Evolutionary conservation across 53 echinoderm and acorn worm species (phyloP), one percentile per base, ranked within the genome.

Genomic region (Actinopyga echinites): DNA sequence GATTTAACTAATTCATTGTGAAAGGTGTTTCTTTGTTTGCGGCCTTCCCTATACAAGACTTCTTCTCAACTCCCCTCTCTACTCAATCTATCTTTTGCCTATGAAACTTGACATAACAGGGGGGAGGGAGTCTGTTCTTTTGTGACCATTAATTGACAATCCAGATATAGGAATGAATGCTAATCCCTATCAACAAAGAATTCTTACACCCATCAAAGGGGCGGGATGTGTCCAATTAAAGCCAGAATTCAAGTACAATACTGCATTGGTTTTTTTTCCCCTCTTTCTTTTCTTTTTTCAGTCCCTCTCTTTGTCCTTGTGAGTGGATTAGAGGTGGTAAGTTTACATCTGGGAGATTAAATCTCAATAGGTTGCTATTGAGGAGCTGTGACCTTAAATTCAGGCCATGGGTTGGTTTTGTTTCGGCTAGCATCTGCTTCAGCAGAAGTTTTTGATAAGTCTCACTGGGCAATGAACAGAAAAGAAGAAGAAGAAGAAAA

Each of bases 291-390:
- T 5, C 10, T 40, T 49, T 49, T 49, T 17, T 49, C 17, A 17
- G 44, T 13, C 17, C 4, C 38, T 34, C 34, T 68, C 68, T 30
- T 34, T 35, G 68, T 68, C 68, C 68, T 68, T 68, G 68, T 12
- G 68, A 68, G 68, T 34, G 68, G 68, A 68, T 68, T 68, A 20
- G 21, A 68, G 68, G 68, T 68, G 68, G 68, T 68, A 68, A 68
- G 68, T 68, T 68, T 68, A 68, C 68, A 68, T 68, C 68, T 68
- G 38, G 38, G 34, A 38, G 68, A 68, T 68, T 68, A 68, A 8
- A 68, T 34, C 38, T 68, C 68, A 68, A 32, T 68, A 22, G 38
- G 34, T 2, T 34, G 68, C 38, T 68, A 68, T 68, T 34, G 34
- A 68, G 34, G 68, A 22, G 34, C 9, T 22, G 38, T 68, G 68